These are phyloP conservation scores for Sceloporus undulatus DNA, from an alignment of 2,113 vertebrate species.

Conservation along the genomic window DNA sequence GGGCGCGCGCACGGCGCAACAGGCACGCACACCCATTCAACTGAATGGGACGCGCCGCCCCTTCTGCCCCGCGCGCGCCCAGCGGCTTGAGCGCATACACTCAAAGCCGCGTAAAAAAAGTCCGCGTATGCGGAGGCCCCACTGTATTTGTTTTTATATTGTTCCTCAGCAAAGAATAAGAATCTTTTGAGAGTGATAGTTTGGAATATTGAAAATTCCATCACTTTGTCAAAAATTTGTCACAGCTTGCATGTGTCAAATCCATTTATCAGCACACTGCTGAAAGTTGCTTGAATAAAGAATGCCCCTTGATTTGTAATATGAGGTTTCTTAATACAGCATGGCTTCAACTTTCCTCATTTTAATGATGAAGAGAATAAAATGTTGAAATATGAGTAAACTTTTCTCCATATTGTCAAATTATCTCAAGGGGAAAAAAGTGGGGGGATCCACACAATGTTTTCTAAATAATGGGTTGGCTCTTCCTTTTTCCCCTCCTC, in stretches of 20 bases:
- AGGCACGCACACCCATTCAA: too few species aligned
- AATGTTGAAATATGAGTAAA: background rate
- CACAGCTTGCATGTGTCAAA: background rate
- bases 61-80: too few species aligned
- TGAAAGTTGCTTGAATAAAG: background rate
- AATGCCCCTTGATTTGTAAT: background rate
- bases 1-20: too few species aligned
- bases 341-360: background rate
- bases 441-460: background rate
- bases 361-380: background rate
- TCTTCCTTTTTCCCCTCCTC: background rate
- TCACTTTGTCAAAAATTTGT: too few species aligned
- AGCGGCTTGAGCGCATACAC: too few species aligned
- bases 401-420: background rate
- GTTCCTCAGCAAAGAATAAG: background rate
- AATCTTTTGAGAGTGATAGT: too few species aligned
- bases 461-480: background rate
- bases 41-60: too few species aligned
- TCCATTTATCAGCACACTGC: background rate
- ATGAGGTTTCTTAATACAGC: background rate
- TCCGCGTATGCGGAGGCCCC: too few species aligned
- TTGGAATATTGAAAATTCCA: too few species aligned
- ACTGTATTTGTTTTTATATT: background rate
- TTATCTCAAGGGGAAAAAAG: background rate
- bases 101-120: too few species aligned